A percentile compares a stretch with the other conserved stretches of the same genome.
Conservation (phyloP, 2,888 invertebrate species). For the Laothoe populi region DNA sequence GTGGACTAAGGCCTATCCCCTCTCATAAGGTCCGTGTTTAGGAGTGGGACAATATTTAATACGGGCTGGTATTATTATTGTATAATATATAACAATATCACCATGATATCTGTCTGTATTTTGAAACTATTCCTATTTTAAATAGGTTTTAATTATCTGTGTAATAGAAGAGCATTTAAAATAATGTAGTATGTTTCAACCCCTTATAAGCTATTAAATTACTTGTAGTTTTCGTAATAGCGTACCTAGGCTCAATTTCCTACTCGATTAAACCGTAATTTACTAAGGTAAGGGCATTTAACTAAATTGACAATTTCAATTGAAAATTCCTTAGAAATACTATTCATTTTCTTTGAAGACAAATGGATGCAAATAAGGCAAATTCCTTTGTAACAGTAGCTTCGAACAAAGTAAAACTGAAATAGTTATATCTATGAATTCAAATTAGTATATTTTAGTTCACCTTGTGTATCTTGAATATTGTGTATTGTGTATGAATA, state of each 20-base stretch:
- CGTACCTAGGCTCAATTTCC: conserved; percentile 35
- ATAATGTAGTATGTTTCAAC: not conserved
- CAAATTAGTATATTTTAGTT: conserved; percentile 44
- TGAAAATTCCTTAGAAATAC: conserved; percentile 56
- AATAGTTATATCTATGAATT: conserved; percentile 54
- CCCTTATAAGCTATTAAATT: not conserved
- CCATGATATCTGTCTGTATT: too few species aligned
- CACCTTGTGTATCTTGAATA: too few species aligned
- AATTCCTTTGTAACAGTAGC: conserved; percentile 48
- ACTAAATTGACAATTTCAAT: conserved; percentile 57
- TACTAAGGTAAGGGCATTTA: conserved; percentile 49
- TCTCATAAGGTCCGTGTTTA: too few species aligned
- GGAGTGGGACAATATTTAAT: too few species aligned
- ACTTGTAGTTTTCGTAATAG: conserved; percentile 19
- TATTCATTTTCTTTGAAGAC: conserved; percentile 47
- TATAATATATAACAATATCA: too few species aligned
- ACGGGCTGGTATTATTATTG: too few species aligned
- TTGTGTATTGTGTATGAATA: not conserved
- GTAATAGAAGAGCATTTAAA: not conserved
- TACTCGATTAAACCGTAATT: conserved; percentile 51
- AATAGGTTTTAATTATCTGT: too few species aligned
- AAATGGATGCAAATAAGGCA: conserved; percentile 50
- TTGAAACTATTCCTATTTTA: too few species aligned
- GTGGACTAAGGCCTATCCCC: too few species aligned
- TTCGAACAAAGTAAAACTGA: conserved; percentile 47